Base-by-base conservation (phyloP, 2,797 vertebrate species). In the Sparidentex hasta region DNA sequence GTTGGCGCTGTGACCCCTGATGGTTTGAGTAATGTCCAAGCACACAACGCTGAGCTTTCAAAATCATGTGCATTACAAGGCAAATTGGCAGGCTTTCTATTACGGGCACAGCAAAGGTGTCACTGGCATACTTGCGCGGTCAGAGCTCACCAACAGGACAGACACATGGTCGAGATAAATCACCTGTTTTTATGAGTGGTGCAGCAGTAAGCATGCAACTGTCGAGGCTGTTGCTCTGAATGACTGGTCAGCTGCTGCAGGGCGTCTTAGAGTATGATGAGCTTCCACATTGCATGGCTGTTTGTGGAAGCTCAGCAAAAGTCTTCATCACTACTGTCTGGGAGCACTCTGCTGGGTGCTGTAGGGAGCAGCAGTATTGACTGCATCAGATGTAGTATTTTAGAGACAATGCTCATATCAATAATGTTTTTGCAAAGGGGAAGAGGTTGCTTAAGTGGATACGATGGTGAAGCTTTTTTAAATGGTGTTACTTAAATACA, bases 91-190 rank as follows among this genome's bases (percentile, higher is more conserved):
- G 44, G 46, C 71, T 77, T 85, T 88, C 83, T 92, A 89, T 90
- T 84, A 89, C 5, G 51, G 75, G 85, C 77, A 70, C 73, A 62
- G 83, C 27, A 71, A 84, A 89, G 83, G 82, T 88, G 76, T 90
- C 33, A 50, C 66, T 80, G 79, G 78, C 87, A 91, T 93, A 76
- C 88, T 87, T 88, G 59, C 0, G 7, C 69, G 83, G 90, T 93
- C 92, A 92, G 81, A 84, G 76, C 84, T 76, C 90, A 73, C 71
- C 78, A 80, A 74, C 77, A 59, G 74, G 82, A 80, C 79, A 25
- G 80, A 68, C 92, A 92, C 88, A 88, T 89, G 84, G 74, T 90
- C 71, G 73, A 78, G 74, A 93, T 93, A 93, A 93, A 94, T 94
- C 92, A 90, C 68, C 76, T 70, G 68, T 71, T 90, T 90, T 91